Percentiles rank a stretch among this genome's conserved stretches.
Conservation (phyloP, 2,888 invertebrate genomes). For the Phortica okadai region DNA sequence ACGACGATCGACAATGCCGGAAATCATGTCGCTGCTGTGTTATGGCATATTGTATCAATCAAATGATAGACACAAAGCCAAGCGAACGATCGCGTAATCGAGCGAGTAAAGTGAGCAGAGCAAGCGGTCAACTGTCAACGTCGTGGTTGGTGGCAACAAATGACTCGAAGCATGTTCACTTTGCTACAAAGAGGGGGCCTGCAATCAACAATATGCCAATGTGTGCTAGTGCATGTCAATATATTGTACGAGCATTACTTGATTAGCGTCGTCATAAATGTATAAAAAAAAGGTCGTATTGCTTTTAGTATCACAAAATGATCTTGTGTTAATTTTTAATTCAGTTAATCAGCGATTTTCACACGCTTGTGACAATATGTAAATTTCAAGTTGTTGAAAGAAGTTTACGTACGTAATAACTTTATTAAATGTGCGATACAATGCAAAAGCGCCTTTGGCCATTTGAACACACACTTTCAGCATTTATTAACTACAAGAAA, state of each 20-base stretch:
- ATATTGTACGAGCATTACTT: neutral
- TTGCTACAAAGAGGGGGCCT: neutral
- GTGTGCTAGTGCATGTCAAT: neutral
- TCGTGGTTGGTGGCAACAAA: constrained; percentile 6
- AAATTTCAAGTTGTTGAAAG: neutral
- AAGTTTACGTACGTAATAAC: constrained; percentile 11
- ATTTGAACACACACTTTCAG: neutral
- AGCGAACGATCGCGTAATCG: neutral
- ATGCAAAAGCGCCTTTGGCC: neutral
- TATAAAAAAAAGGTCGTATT: neutral
- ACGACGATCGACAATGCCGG: constrained; percentile 23
- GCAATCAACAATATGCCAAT: neutral
- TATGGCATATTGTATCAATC: constrained; percentile 28
- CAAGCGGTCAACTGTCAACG: constrained; percentile 13
- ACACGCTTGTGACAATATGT: constrained; percentile 14
- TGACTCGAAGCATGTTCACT: neutral
- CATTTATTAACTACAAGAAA: constrained; percentile 24
- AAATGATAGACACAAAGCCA: neutral
- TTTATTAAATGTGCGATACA: constrained; percentile 21
- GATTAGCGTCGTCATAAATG: constrained; percentile 8
- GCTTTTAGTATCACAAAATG: neutral
- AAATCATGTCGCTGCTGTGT: constrained; percentile 21
- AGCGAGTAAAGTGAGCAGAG: neutral
- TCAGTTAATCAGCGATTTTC: neutral
- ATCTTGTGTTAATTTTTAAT: neutral